phyloP scores from a whole-genome alignment of 2,113 vertebrate species.

The Suncus etruscus region DNA sequence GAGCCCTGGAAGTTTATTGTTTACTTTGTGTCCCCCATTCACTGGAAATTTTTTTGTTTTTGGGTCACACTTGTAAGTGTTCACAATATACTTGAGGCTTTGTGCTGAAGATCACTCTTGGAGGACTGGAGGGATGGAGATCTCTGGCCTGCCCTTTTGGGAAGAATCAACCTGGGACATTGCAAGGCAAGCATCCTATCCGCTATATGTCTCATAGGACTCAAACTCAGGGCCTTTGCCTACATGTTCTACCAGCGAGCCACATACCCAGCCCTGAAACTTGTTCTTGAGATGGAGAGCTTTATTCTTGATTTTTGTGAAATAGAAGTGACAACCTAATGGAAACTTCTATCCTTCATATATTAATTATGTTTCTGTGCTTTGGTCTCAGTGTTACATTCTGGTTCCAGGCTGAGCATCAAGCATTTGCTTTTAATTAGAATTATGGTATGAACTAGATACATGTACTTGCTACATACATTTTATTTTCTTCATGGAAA shows the following conservation, averaged over 20 bases:
- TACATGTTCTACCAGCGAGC: no score
- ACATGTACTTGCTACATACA: background rate
- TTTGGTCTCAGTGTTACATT: conserved; percentile 53
- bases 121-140: no score
- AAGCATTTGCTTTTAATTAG: conserved; percentile 52
- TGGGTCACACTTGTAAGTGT: background rate
- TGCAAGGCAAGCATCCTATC: background rate
- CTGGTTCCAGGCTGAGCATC: conserved; percentile 12
- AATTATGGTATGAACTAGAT: conserved; percentile 29
- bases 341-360: background rate
- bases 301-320: conserved; percentile 61
- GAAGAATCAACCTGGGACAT: no score
- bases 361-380: conserved; percentile 46
- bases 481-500: conserved; percentile 47
- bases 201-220: background rate
- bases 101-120: no score
- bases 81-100: no score
- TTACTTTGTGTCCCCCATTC: conserved; percentile 5
- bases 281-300: conserved; percentile 6
- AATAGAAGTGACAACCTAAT: background rate
- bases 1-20: conserved; percentile 9
- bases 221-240: no score
- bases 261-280: background rate
- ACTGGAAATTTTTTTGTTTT: background rate
- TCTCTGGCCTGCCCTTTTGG: background rate